Conservation (phyloP, 2,888 invertebrate species). For the Callyntrura guangdongensis region DNA sequence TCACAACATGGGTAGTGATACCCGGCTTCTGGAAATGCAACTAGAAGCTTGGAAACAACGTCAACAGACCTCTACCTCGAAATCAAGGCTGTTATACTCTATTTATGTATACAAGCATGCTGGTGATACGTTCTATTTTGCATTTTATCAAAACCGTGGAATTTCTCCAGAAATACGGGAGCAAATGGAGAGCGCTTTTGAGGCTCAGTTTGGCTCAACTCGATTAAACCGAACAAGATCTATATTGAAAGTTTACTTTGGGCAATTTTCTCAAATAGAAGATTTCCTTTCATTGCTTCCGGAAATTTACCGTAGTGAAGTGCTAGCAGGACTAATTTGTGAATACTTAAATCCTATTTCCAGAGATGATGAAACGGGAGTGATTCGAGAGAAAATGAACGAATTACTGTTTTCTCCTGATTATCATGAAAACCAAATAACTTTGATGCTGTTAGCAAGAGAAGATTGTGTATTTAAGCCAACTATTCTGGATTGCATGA, state of each 20-base stretch:
- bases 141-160: conserved; percentile 72
- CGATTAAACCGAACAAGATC: conserved; percentile 48
- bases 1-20: conserved; percentile 62
- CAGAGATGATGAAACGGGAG: conserved; percentile 52
- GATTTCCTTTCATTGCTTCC: conserved; percentile 69
- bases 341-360: conserved; percentile 67
- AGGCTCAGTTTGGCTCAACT: conserved; percentile 57
- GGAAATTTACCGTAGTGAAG: conserved; percentile 67
- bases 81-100: conserved; percentile 69
- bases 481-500: conserved; percentile 64
- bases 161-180: conserved; percentile 54
- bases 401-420: conserved; percentile 66
- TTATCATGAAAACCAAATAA: conserved; percentile 76
- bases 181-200: conserved; percentile 56
- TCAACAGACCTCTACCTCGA: conserved; percentile 64
- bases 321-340: conserved; percentile 60
- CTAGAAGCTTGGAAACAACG: conserved; percentile 60
- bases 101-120: conserved; percentile 62
- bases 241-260: conserved; percentile 56
- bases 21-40: conserved; percentile 62
- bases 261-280: conserved; percentile 69
- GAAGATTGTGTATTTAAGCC: conserved; percentile 63
- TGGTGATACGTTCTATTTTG: conserved; percentile 71
- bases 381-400: conserved; percentile 63
- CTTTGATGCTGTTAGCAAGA: conserved; percentile 56